Evolutionary conservation across 2,797 vertebrate genomes (phyloP).

Genomic region (Sebastes nivosus): DNA sequence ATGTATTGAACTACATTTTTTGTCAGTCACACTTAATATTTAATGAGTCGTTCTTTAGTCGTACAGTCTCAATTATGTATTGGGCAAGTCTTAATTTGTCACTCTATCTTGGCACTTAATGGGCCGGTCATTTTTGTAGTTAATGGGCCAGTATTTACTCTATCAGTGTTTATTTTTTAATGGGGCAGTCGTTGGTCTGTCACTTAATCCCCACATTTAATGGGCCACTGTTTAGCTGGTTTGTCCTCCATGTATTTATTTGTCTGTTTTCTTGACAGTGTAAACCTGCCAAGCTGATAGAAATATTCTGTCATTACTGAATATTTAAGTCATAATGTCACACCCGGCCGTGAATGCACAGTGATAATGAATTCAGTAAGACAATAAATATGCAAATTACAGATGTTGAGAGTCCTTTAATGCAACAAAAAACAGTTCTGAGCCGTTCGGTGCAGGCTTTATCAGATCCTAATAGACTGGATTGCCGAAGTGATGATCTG

Average conservation of each 20-base stretch:
- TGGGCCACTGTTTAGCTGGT: neutral
- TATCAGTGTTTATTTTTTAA: constrained; percentile 53
- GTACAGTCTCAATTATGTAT: constrained; percentile 20
- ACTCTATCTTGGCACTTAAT: constrained; percentile 46
- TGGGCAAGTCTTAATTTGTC: constrained; percentile 40
- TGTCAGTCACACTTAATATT: constrained; percentile 13
- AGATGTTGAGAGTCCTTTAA: neutral
- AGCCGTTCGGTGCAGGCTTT: neutral
- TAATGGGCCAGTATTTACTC: constrained; percentile 47
- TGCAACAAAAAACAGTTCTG: neutral
- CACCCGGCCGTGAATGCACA: neutral
- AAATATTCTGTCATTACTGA: neutral
- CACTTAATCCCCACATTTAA: constrained; percentile 30
- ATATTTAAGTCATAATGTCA: constrained; percentile 4
- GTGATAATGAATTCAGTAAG: constrained; percentile 12
- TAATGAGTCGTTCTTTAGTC: constrained; percentile 3
- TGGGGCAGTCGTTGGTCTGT: constrained; percentile 26
- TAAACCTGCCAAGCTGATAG: constrained; percentile 9
- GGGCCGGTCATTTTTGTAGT: constrained; percentile 29
- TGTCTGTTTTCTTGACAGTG: constrained; percentile 11
- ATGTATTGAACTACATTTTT: neutral
- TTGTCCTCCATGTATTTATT: constrained; percentile 5
- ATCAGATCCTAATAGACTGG: neutral
- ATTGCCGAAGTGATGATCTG: constrained; percentile 16
- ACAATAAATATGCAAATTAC: constrained; percentile 30